A percentile compares a stretch with the other conserved stretches of the same genome.
Conservation (phyloP, 2,113 vertebrate genomes). For the Asarcornis scutulata region DNA sequence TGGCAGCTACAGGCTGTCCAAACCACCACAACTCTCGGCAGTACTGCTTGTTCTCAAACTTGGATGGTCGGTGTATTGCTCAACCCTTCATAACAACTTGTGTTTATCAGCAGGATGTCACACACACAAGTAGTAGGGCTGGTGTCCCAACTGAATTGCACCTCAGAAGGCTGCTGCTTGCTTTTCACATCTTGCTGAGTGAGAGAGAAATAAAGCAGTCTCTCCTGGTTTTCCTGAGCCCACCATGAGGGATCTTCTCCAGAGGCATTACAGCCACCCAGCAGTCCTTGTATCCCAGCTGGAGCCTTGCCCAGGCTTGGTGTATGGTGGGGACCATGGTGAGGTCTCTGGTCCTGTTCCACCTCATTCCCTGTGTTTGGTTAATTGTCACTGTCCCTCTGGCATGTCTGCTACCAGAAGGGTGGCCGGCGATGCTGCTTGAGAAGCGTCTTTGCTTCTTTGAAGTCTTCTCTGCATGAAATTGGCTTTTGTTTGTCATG, state of each 20-base stretch:
- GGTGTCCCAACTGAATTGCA: neutral
- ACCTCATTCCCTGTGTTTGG: neutral
- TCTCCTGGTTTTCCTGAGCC: neutral
- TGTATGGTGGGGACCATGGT: neutral
- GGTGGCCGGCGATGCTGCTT: neutral
- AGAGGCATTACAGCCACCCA: neutral
- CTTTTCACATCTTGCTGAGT: neutral
- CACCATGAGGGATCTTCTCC: neutral
- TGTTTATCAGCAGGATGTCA: neutral
- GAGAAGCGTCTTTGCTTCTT: neutral
- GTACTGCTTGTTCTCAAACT: neutral
- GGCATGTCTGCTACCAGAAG: neutral
- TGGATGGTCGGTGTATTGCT: rapidly evolving
- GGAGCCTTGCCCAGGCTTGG: neutral
- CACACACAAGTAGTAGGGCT: neutral
- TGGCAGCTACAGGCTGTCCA: neutral
- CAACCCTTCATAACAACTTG: neutral
- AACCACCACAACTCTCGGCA: neutral
- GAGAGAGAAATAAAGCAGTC: neutral
- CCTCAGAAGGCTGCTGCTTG: neutral
- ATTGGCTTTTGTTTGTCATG: constrained; percentile 37
- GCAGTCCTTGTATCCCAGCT: neutral
- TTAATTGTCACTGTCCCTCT: neutral
- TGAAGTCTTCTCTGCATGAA: neutral
- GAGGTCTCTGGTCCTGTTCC: neutral